Conservation (phyloP, 2,888 invertebrate species). For the Microchrysa polita region DNA sequence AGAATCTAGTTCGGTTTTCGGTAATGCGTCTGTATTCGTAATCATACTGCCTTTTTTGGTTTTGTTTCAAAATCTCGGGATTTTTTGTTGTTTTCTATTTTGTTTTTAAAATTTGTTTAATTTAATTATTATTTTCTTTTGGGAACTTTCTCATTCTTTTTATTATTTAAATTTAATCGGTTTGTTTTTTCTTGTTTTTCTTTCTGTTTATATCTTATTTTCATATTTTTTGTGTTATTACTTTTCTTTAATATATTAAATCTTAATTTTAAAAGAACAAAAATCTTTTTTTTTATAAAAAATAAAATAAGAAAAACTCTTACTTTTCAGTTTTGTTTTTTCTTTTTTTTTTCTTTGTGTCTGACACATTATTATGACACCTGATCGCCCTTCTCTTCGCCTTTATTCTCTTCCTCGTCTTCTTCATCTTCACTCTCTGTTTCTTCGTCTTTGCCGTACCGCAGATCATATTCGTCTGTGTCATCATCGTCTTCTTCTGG, state of each 20-base stretch:
- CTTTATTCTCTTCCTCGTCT: constrained; percentile 57
- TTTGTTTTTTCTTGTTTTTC: neutral
- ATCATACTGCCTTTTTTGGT: too few species aligned
- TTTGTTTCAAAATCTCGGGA: constrained; percentile 25
- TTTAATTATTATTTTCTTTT: constrained; percentile 40
- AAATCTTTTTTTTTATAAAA: constrained; percentile 49
- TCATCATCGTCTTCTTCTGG: constrained; percentile 59
- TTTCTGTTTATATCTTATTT: constrained; percentile 19
- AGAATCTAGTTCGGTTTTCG: too few species aligned
- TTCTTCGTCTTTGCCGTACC: constrained; percentile 61
- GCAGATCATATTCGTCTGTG: constrained; percentile 63
- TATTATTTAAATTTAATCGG: constrained; percentile 38
- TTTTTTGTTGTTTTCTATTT: constrained; percentile 43
- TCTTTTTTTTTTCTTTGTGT: constrained; percentile 49
- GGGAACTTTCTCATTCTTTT: constrained; percentile 37
- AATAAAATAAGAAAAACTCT: constrained; percentile 50
- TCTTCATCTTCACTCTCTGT: constrained; percentile 54
- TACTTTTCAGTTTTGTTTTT: too few species aligned
- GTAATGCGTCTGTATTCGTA: too few species aligned
- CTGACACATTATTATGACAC: constrained; percentile 64
- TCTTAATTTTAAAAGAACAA: constrained; percentile 50
- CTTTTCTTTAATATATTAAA: constrained; percentile 49
- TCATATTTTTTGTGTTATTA: constrained; percentile 26
- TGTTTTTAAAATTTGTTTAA: constrained; percentile 48
- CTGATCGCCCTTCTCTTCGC: constrained; percentile 60